Conservation (phyloP, 2,797 vertebrate species). For the Myiotriccus ornatus region DNA sequence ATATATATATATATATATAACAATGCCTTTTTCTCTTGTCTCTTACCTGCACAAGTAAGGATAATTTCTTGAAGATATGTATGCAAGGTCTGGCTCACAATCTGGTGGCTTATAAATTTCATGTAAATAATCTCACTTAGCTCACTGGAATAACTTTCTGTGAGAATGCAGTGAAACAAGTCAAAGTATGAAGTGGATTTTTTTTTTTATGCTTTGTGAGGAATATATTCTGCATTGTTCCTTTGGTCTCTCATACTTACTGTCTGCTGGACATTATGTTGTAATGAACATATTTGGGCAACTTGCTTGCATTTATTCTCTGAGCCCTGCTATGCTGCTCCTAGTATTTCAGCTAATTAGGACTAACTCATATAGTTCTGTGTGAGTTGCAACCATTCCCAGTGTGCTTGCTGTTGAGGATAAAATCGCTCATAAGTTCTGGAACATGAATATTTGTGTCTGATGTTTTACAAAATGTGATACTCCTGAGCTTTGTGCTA, state of each 20-base stretch:
- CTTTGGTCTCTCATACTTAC: background rate
- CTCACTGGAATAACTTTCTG: background rate
- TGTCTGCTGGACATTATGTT: background rate
- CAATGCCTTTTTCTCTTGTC: accelerated
- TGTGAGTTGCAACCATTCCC: background rate
- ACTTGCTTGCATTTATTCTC: background rate
- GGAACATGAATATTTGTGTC: background rate
- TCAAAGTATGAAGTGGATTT: accelerated
- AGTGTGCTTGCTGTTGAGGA: background rate
- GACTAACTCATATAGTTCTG: background rate
- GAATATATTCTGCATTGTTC: background rate
- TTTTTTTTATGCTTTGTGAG: background rate
- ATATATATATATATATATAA: background rate
- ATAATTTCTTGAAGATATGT: background rate
- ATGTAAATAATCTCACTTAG: background rate
- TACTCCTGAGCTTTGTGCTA: background rate
- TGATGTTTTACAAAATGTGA: background rate
- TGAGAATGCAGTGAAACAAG: background rate
- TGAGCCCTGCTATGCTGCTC: background rate
- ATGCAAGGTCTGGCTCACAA: background rate
- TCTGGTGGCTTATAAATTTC: background rate
- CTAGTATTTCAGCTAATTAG: background rate
- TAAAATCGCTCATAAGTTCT: background rate
- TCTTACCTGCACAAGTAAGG: background rate
- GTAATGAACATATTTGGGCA: background rate